Evolutionary conservation across 2,888 invertebrate genomes (phyloP).

Genomic region (Labia minor): DNA sequence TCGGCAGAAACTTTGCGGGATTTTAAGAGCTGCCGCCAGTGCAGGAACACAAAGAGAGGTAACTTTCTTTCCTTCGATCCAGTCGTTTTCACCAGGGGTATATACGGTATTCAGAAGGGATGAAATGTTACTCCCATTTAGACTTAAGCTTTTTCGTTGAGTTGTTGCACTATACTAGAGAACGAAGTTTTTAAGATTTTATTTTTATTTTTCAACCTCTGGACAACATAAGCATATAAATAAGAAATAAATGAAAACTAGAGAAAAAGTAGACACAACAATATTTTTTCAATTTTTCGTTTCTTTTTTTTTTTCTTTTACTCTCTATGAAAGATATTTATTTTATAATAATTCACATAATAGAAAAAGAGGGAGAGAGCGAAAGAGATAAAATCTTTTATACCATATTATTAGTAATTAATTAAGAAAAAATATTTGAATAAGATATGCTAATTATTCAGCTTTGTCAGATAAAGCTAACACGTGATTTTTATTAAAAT

Average conservation of each 20-base stretch:
- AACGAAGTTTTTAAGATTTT: constrained; percentile 3
- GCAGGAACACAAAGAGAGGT: not conserved
- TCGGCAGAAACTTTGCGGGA: constrained; percentile 13
- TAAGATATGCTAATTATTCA: not conserved
- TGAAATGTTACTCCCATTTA: not conserved
- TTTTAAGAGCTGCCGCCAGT: not conserved
- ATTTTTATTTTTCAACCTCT: not conserved
- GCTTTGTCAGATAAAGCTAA: not conserved
- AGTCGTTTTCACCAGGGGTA: not conserved
- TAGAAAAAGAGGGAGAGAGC: not conserved
- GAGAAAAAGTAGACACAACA: not conserved
- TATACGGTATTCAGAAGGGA: not conserved
- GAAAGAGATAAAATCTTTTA: not conserved
- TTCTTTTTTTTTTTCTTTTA: too few species aligned
- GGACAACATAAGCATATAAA: constrained; percentile 3
- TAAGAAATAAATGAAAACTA: not conserved
- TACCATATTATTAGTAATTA: too few species aligned
- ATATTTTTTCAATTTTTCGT: too few species aligned
- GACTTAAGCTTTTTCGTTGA: not conserved
- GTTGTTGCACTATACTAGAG: not conserved
- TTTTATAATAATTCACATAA: not conserved
- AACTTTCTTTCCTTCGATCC: not conserved
- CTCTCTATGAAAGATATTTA: not conserved
- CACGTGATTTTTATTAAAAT: not conserved
- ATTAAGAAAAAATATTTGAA: too few species aligned